Evolutionary conservation across 2,888 invertebrate species (phyloP), one percentile per base, ranked within the genome.

Genomic region (Drosophila borborema): DNA sequence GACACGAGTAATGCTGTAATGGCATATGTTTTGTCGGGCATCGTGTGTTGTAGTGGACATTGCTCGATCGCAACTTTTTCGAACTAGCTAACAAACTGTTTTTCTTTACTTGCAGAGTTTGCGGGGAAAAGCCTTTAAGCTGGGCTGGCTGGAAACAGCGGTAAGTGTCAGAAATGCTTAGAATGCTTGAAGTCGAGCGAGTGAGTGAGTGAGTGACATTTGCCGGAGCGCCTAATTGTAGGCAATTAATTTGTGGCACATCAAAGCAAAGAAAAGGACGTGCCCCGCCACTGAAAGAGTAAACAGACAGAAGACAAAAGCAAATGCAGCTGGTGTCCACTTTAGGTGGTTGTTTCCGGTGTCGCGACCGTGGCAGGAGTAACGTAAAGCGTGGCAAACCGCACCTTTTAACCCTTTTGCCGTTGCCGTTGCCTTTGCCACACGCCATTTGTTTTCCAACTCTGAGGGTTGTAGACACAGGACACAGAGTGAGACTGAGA

Each of bases 201-300:
- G 40, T 20, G 55, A 67, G 58, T 20, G 55, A 67, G 58, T 79
- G 86, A 76, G 68, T 88, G 89, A 82, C 89, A 77, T 88, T 86
- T 82, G 81, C 82, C 74, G 68, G 66, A 74, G 71, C 81, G 81
- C 87, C 86, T 91, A 91, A 91, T 88, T 90, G 90, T 84, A 85
- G 89, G 88, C 91, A 91, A 91, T 91, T 91, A 91, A 91, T 91
- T 86, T 91, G 83, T 83, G 86, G 88, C 88, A 91, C 82, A 84
- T 89, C 88, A 90, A 87, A 86, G 85, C 71, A 64, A 80, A 77
- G 81, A 77, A 74, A 85, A 72, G 71, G 49, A 74, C 14, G 14
- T 2, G 14, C 70, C 63, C 70, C 61, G 63, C 69, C 53, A 56
- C 70, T 45, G 65, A 46, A 68, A 70, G 34, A 80, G 69, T 49